Evolutionary conservation across 2,113 vertebrate species (phyloP).

Genomic region (Lophochroa leadbeateri): DNA sequence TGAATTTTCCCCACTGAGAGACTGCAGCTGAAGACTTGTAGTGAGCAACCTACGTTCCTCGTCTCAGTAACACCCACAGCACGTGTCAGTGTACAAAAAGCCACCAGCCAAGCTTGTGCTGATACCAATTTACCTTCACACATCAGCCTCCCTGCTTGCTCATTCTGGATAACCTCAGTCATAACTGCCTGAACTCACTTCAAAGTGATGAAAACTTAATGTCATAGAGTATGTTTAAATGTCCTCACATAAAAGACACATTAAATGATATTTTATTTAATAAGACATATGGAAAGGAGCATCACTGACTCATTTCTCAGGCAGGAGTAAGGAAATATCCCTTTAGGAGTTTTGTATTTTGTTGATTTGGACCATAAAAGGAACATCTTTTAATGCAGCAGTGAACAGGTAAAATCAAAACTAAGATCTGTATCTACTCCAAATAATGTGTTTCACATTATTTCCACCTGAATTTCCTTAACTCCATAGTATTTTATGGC

Average conservation of each 20-base stretch:
- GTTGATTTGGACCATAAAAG: not conserved
- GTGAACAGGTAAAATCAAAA: slow-evolving; percentile 4
- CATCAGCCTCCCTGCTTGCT: not conserved
- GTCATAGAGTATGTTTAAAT: not conserved
- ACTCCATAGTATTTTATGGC: slow-evolving; percentile 33
- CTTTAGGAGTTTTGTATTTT: not conserved
- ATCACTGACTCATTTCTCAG: not conserved
- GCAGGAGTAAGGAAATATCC: not conserved
- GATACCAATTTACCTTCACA: not conserved
- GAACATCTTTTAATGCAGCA: not conserved
- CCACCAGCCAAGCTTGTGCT: not conserved
- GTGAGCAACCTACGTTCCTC: not conserved
- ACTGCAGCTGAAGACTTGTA: not conserved
- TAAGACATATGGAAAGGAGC: not conserved
- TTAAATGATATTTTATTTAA: not conserved
- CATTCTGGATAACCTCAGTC: not conserved
- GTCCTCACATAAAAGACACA: not conserved
- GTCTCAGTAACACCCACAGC: accelerated
- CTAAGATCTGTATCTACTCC: not conserved
- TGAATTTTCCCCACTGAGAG: not conserved
- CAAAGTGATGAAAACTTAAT: not conserved
- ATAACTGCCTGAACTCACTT: not conserved
- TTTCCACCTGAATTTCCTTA: slow-evolving; percentile 65
- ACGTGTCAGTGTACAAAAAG: accelerated
- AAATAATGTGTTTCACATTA: slow-evolving; percentile 14